phyloP scores from a whole-genome alignment of 1,140 invertebrate genomes.

The Camponotus floridanus region DNA sequence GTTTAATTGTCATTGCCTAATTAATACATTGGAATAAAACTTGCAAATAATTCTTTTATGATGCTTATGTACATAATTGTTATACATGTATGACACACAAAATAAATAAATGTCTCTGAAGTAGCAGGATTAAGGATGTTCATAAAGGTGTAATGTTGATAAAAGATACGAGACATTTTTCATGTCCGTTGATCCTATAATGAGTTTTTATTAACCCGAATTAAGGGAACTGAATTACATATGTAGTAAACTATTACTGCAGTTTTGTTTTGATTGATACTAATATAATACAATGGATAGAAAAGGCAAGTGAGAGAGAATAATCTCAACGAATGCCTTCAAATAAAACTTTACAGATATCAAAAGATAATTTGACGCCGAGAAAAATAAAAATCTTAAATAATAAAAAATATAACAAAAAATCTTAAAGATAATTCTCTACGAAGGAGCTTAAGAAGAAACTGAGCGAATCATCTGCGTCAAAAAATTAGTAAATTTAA shows the following conservation, averaged over 20 bases:
- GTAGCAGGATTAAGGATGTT: not conserved
- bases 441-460: too few species aligned
- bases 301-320: not conserved
- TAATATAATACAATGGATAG: constrained; percentile 22
- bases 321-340: not conserved
- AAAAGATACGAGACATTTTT: constrained; percentile 25
- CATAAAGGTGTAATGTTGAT: constrained; percentile 10
- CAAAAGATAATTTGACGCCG: not conserved
- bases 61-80: not conserved
- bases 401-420: not conserved
- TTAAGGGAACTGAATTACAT: constrained; percentile 70
- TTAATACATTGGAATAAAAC: not conserved
- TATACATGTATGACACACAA: not conserved
- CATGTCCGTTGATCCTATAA: constrained; percentile 60
- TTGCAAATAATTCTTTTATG: not conserved
- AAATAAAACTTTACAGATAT: not conserved
- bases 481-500: too few species aligned
- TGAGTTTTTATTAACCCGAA: constrained; percentile 76
- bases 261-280: constrained; percentile 41
- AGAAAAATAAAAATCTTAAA: not conserved
- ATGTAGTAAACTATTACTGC: constrained; percentile 65
- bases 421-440: constrained; percentile 17
- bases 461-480: too few species aligned
- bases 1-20: not conserved
- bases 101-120: not conserved